phyloP scores from a whole-genome alignment of 2,113 vertebrate genomes.

The Suricata suricatta region DNA sequence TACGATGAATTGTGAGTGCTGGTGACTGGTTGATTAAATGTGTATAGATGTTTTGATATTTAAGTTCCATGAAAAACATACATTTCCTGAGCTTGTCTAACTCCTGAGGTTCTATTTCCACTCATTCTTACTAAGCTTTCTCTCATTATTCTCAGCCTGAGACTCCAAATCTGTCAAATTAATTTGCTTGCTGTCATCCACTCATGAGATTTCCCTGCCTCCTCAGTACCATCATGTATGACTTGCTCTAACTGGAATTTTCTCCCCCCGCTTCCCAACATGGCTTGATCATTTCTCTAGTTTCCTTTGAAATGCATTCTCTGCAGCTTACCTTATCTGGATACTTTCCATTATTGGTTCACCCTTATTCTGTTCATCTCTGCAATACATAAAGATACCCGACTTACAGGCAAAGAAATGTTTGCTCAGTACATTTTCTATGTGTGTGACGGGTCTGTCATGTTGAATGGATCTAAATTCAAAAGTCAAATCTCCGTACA shows the following conservation, averaged over 20 bases:
- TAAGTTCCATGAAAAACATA: conserved; percentile 21
- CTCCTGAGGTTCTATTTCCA: background rate
- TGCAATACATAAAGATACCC: background rate
- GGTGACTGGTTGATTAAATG: conserved; percentile 34
- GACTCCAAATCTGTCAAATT: background rate
- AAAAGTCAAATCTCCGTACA: background rate
- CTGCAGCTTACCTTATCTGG: background rate
- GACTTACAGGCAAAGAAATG: background rate
- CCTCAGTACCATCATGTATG: background rate
- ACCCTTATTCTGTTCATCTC: background rate
- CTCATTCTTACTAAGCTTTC: background rate
- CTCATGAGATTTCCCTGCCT: background rate
- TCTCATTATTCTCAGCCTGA: background rate
- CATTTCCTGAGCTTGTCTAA: background rate
- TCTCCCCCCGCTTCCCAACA: background rate
- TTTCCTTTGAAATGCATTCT: background rate
- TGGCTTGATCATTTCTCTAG: background rate
- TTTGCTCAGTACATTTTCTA: background rate
- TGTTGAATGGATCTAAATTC: background rate
- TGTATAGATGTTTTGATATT: conserved; percentile 15
- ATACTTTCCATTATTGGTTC: background rate
- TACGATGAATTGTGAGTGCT: background rate
- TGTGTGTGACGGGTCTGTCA: background rate
- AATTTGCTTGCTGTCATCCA: background rate
- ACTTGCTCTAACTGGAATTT: background rate